A percentile compares a stretch with the other conserved stretches of the same genome.
phyloP scores from a whole-genome alignment of 2,797 vertebrate genomes.

The Nasua narica region DNA sequence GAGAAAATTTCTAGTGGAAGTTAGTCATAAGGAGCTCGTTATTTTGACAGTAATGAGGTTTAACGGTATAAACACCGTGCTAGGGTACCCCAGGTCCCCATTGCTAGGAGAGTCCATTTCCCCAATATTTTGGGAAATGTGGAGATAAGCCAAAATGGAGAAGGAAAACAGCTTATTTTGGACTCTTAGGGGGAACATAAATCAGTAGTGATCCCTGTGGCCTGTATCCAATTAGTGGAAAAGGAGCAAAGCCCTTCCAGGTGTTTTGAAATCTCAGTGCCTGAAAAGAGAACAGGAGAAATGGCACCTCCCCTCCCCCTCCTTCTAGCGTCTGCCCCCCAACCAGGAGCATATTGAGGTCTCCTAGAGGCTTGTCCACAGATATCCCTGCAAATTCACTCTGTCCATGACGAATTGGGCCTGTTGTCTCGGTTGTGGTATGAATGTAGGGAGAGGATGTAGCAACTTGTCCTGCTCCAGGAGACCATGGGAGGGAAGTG shows the following conservation, averaged over 20 bases:
- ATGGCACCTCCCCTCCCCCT: background rate
- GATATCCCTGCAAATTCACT: background rate
- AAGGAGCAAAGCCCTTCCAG: background rate
- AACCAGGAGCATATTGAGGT: background rate
- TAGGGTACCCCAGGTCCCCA: background rate
- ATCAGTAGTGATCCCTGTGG: background rate
- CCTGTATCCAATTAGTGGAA: background rate
- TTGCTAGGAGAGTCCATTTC: background rate
- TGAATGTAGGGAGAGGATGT: background rate
- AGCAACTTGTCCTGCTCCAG: background rate
- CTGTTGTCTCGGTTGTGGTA: background rate
- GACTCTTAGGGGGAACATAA: background rate
- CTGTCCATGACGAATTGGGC: background rate
- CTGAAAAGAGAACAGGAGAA: background rate
- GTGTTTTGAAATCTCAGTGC: slow-evolving; percentile 6
- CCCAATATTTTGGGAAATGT: background rate
- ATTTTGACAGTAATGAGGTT: background rate
- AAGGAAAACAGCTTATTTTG: background rate
- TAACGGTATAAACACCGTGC: background rate
- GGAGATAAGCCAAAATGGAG: background rate
- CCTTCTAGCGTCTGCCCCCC: background rate
- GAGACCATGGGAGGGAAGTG: background rate
- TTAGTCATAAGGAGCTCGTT: background rate
- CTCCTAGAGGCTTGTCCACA: background rate
- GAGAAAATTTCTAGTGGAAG: background rate